Conservation (phyloP, 2,888 invertebrate species). For the Ernsta delagoae region DNA sequence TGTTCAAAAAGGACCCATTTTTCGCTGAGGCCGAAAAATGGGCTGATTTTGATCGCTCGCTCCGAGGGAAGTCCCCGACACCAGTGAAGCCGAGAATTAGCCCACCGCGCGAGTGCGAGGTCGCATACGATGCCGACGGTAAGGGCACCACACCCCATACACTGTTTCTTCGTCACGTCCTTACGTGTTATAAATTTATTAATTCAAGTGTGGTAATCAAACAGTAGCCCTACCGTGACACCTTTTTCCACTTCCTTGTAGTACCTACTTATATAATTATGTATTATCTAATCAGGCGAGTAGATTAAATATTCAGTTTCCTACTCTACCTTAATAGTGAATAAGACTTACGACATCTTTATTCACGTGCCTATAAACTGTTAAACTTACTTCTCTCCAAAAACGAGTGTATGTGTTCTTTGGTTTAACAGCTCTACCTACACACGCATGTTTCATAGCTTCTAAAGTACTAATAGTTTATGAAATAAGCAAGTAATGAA, state of each 20-base stretch:
- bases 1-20: slow-evolving; percentile 80
- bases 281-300: slow-evolving; percentile 16
- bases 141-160: slow-evolving; percentile 79
- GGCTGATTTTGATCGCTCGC: slow-evolving; percentile 84
- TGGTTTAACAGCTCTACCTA: slow-evolving; percentile 26
- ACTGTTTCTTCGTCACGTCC: slow-evolving; percentile 75
- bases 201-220: slow-evolving; percentile 24
- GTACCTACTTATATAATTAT: not conserved
- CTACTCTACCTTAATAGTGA: slow-evolving; percentile 49
- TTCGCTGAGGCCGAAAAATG: slow-evolving; percentile 82
- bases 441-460: slow-evolving; percentile 20
- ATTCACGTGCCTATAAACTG: slow-evolving; percentile 56
- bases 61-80: slow-evolving; percentile 87
- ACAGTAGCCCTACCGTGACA: slow-evolving; percentile 18
- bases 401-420: slow-evolving; percentile 75
- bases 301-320: slow-evolving; percentile 7
- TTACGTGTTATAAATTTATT: slow-evolving; percentile 42
- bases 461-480: not conserved
- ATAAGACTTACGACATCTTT: slow-evolving; percentile 66
- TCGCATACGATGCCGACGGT: slow-evolving; percentile 91
- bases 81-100: slow-evolving; percentile 89
- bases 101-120: slow-evolving; percentile 88
- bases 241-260: slow-evolving; percentile 7
- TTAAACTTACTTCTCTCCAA: slow-evolving; percentile 41
- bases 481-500: not conserved